Evolutionary conservation across 2,113 vertebrate species (phyloP), one percentile per base, ranked within the genome.

Genomic region (Boulengeromyrus knoepffleri): DNA sequence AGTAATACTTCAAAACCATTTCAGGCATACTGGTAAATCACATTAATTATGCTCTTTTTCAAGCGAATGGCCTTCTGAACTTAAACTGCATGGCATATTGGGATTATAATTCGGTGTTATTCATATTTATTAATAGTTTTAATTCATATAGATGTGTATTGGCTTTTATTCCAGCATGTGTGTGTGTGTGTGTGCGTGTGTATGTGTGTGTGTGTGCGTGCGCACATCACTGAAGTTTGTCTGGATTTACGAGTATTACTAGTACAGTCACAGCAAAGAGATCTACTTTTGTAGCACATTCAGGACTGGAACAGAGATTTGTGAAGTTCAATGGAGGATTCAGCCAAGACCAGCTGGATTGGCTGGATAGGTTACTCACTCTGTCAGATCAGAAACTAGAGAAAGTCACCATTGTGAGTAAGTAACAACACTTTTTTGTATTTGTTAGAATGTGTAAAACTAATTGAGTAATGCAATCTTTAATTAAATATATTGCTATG

Each of bases 271-370:
- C 19, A 21, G 77, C n/a, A 89, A 49, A 31, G 45, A 8, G 66
- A 4, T 88, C 46, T 91, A 91, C 36, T 46, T 42, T 17, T 21
- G 31, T 90, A 95, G 95, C 0, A 12, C 17, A 0, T 4, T 5
- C 0, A 5, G 90, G 31, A 12, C 21, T 93, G 10, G 56, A 89
- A 74, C 89, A 84, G 62, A 95, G 94, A 66, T 99, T 97, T 92
- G 96, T 97, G 3, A 96, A 96, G 85, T 99, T 98, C 92, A 99
- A 99, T 1, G 98, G 98, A 42, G 98, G 97, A 89, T 97, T 99
- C 95, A 97, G 98, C 90, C 92, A 96, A 93, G 94, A 95, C 0
- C 98, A 99, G 93, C 95, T 99, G 90, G 93, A 94, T 89, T 99
- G 98, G 98, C 94, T 99, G 0, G 91, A 97, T 53, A 93, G 93